Percentiles rank a stretch among this genome's conserved stretches.
Evolutionary conservation across 2,113 vertebrate genomes (phyloP).

Genomic region (Anolis carolinensis): DNA sequence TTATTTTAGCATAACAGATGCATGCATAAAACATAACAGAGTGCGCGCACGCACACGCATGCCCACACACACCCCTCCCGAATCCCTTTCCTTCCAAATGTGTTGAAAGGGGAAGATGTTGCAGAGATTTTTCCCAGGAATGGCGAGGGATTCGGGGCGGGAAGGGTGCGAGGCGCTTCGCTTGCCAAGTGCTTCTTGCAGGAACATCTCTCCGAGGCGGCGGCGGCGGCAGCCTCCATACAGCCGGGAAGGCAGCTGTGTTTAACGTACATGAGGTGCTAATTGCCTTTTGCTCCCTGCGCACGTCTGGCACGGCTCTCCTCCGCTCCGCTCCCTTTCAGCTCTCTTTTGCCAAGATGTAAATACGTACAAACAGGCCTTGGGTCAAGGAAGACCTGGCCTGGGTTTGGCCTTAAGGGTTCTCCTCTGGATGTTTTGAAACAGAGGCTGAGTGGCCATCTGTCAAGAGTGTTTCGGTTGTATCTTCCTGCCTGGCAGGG

Average conservation of each 20-base stretch:
- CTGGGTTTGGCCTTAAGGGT: neutral
- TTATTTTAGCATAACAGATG: slow-evolving; percentile 87
- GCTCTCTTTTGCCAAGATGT: neutral
- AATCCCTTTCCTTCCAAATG: slow-evolving; percentile 52
- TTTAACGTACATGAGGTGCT: neutral
- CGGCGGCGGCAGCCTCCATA: fast-evolving
- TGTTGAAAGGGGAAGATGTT: neutral
- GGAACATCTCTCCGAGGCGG: fast-evolving
- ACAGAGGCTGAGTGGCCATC: too few species aligned
- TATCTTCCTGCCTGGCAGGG: too few species aligned
- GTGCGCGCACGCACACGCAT: too few species aligned
- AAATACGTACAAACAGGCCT: neutral
- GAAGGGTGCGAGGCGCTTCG: too few species aligned
- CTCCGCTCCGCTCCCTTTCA: too few species aligned
- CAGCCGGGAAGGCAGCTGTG: neutral
- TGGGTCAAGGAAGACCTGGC: neutral
- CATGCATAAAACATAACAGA: slow-evolving; percentile 76
- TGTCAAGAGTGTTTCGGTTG: too few species aligned
- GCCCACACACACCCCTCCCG: too few species aligned
- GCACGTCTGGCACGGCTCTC: neutral
- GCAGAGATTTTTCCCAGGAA: fast-evolving
- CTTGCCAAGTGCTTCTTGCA: fast-evolving
- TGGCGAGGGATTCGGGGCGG: fast-evolving
- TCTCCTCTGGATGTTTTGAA: neutral
- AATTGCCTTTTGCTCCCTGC: neutral